Evolutionary conservation across 35 echinoderm and acorn worm species (phyloP).

Genomic region (Stichopus chloronotus): DNA sequence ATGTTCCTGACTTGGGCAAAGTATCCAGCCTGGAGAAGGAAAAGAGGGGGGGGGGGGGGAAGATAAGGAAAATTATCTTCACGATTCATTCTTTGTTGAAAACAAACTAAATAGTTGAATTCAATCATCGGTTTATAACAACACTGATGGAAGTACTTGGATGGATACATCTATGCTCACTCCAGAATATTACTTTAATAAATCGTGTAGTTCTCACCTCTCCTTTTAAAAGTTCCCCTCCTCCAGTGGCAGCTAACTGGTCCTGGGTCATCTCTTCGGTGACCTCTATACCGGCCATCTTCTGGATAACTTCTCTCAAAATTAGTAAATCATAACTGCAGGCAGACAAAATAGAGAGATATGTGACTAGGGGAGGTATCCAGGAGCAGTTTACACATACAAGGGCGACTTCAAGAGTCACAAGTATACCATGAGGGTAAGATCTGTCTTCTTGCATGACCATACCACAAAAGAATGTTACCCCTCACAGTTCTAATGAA

Average conservation of each 20-base stretch:
- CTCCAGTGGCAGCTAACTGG: conserved; percentile 88
- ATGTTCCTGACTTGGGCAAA: conserved; percentile 97
- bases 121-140: no score
- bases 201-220: conserved; percentile 66
- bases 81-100: background rate
- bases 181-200: no score
- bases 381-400: no score
- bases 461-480: no score
- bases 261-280: conserved; percentile 93
- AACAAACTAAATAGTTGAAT: background rate
- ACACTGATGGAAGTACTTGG: no score
- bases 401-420: no score
- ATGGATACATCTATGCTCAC: no score
- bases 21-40: conserved; percentile 81
- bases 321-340: conserved; percentile 95
- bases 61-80: background rate
- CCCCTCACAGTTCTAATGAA: no score
- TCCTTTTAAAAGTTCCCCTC: conserved; percentile 91
- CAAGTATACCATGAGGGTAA: no score
- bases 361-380: no score
- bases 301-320: conserved; percentile 87
- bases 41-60: background rate
- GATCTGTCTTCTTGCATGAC: no score
- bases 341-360: background rate
- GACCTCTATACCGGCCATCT: conserved; percentile 98